Base-by-base conservation (phyloP, 2,888 invertebrate species). In the Lepetodrilus schrolli region DNA sequence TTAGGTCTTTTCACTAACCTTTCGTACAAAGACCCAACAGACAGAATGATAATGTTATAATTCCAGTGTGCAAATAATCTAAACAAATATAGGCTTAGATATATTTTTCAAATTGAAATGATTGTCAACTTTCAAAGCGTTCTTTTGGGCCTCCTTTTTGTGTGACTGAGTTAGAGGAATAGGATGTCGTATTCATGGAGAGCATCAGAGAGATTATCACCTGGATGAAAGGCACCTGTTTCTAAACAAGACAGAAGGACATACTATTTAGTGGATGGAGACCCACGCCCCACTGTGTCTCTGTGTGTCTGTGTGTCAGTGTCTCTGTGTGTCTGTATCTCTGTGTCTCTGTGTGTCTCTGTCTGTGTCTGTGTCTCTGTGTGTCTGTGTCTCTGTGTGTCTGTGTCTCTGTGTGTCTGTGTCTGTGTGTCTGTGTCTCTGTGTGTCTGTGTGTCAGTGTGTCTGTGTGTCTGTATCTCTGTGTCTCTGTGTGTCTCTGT, bases 11-110 rank as follows among this genome's bases (percentile, higher is more conserved):
- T 26, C 51, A 23, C 21, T n/a, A 26, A 4, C 26, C 34, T 30
- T 34, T 58, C 26, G 26, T 26, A 34, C 58, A 58, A 58, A 58
- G 58, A 30, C 26, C 34, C 34, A 34, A 58, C 34, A 23, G 26
- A 34, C 30, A 58, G 58, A 58, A 58, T 58, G 58, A 58, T 58
- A 58, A 58, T 58, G 34, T 58, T 58, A 34, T 58, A 58, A 58
- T 58, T 58, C 58, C 30, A 26, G 17, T 30, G 30, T 17, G 30
- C 58, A 58, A 58, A 58, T 58, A 58, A 58, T 17, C 30, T 58
- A 58, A 58, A 58, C 34, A 58, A 58, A 58, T 34, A 58, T 26
- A 30, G 17, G 58, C 34, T 30, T 23, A 30, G 58, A 17, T n/a
- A 13, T 58, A n/a, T 58, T 21, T 34, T 23, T 21, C 10, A 8